These are phyloP conservation scores for Falco rusticolus DNA, from an alignment of 2,797 vertebrate species.

Conservation along the genomic window DNA sequence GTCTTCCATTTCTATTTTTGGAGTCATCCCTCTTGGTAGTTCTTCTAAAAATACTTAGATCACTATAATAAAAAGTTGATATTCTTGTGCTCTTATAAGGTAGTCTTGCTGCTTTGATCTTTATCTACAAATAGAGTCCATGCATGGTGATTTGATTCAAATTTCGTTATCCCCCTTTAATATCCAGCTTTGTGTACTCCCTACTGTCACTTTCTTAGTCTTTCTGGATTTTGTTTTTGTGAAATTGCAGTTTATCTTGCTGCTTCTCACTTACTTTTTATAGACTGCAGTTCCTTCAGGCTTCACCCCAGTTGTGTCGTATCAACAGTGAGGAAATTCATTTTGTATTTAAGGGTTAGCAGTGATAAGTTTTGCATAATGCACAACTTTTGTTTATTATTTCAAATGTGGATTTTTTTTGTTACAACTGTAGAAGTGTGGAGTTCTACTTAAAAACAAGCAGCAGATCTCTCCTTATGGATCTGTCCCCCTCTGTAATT, in stretches of 20 bases:
- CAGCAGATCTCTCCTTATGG: fast-evolving
- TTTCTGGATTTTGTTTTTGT: background rate
- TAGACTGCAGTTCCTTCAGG: background rate
- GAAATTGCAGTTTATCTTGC: background rate
- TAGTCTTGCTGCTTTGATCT: background rate
- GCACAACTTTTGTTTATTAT: fast-evolving
- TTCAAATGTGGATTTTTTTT: background rate
- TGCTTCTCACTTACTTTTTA: background rate
- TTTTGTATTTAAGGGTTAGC: background rate
- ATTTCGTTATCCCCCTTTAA: background rate
- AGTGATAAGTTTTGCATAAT: fast-evolving
- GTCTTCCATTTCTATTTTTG: fast-evolving
- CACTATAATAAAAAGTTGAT: fast-evolving
- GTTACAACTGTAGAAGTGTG: fast-evolving
- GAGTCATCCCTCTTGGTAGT: background rate
- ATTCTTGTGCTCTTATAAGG: fast-evolving
- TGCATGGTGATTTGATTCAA: background rate
- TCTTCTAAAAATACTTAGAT: background rate
- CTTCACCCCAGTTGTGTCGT: background rate
- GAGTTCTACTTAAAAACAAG: background rate
- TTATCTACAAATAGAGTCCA: fast-evolving
- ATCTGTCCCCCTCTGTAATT: fast-evolving
- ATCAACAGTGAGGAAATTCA: background rate
- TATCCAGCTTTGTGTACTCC: background rate
- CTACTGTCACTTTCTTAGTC: fast-evolving